Conservation (phyloP, 2,797 vertebrate species). For the Intellagama lesueurii region DNA sequence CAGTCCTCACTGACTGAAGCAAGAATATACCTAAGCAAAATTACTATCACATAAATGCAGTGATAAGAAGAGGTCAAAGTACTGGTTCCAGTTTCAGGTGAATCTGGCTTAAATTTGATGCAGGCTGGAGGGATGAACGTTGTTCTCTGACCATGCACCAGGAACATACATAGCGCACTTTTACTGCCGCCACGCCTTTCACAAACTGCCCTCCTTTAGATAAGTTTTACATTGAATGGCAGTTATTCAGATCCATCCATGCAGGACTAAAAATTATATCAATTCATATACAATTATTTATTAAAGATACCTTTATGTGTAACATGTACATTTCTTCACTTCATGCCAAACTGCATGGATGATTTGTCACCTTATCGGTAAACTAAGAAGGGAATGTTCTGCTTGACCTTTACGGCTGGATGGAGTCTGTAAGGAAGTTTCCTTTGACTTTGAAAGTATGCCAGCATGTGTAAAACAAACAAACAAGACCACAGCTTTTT, state of each 20-base stretch:
- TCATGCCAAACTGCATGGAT: not conserved
- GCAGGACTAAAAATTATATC: not conserved
- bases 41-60: not conserved
- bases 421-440: constrained; percentile 33
- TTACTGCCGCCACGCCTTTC: not conserved
- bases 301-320: not conserved
- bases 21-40: not conserved
- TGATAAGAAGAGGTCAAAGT: not conserved
- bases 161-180: not conserved
- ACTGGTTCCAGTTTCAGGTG: not conserved
- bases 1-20: not conserved
- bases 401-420: constrained; percentile 25
- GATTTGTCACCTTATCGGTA: constrained; percentile 15
- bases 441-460: constrained; percentile 21
- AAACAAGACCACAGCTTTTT: constrained; percentile 4
- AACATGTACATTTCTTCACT: not conserved
- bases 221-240: not conserved
- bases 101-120: not conserved
- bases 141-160: not conserved
- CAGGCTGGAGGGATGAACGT: not conserved
- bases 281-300: not conserved
- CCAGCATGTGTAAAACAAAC: not conserved
- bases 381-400: not conserved
- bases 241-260: not conserved
- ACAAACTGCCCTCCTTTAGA: not conserved